phyloP scores from a whole-genome alignment of 2,888 invertebrate genomes.

The Ophonus ardosiacus region DNA sequence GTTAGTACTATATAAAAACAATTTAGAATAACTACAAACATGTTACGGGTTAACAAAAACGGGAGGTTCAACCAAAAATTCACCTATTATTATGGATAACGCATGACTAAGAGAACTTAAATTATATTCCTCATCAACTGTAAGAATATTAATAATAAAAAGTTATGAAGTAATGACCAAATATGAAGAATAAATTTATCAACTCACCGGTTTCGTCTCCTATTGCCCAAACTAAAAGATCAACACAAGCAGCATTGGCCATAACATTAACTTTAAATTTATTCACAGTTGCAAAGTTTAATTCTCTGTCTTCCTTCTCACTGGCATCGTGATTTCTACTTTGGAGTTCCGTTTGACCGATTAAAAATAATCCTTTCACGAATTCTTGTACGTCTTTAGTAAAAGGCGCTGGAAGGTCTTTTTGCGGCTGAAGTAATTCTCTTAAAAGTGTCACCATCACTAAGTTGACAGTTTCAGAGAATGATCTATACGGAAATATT shows the following conservation, averaged over 20 bases:
- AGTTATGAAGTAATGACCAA: conserved; percentile 39
- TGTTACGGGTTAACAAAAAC: not conserved
- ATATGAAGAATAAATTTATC: conserved; percentile 42
- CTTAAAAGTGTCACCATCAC: conserved; percentile 94
- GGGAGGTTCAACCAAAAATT: conserved; percentile 64
- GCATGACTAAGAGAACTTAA: conserved; percentile 85
- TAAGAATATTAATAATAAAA: conserved; percentile 72
- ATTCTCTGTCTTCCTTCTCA: conserved; percentile 89
- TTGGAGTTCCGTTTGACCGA: conserved; percentile 95
- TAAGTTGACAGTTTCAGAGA: conserved; percentile 95
- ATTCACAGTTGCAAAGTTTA: conserved; percentile 88
- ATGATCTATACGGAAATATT: conserved; percentile 93
- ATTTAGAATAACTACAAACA: conserved; percentile 34
- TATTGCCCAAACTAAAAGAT: conserved; percentile 98
- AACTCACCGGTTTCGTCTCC: conserved; percentile 94
- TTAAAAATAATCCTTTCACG: conserved; percentile 84
- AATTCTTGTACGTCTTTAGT: conserved; percentile 91
- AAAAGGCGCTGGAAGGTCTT: conserved; percentile 92
- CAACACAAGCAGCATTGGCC: conserved; percentile 98
- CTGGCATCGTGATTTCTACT: conserved; percentile 91
- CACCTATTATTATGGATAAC: conserved; percentile 84
- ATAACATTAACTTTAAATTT: conserved; percentile 96
- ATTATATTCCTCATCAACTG: conserved; percentile 85
- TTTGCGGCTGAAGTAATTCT: conserved; percentile 93
- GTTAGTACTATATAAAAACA: conserved; percentile 20